Base-by-base conservation (phyloP, 2,888 invertebrate genomes). In the Pherbina coryleti region DNA sequence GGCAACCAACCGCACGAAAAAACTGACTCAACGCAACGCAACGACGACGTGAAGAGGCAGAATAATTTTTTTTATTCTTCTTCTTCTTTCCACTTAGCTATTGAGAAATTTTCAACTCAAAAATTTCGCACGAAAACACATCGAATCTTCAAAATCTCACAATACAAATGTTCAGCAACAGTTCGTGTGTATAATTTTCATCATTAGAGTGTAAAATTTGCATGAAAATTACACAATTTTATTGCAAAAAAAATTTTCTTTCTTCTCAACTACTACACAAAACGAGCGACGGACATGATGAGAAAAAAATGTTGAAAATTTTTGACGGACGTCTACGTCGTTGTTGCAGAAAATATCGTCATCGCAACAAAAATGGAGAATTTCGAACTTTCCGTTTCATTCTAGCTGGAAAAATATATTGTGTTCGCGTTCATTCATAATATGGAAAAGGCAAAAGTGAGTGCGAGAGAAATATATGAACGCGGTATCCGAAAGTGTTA, bases 231-330 rank as follows among this genome's bases (percentile, higher is more conserved):
- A 79, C 70, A 77, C 75, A 66, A 78, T 72, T 34, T 75, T 69
- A 76, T 71, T 75, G 64, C 73, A 79, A 79, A 79, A 44, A 31
- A 79, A 78, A 62, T 72, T 75, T 76, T 76, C 31, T 66, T 53
- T 75, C 11, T 77, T 67, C 78, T 69, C 74, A 75, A 78, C 76
- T 74, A 80, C 77, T 78, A 80, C 76, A 78, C 72, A 76, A 74
- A 79, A 78, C 77, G 78, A 81, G 77, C 76, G 77, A 79, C 79
- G 79, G 79, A 82, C 82, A 78, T 81, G 79, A 79, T 78, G 79
- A 70, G 64, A 71, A 76, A 79, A 78, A 75, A 69, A 22, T 66
- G 66, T 75, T 66, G 28, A 44, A 64, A 73, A 76, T 57, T 72
- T 77, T 64, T 71, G 75, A 77, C 73, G 73, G 31, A 77, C 78